A percentile compares a stretch with the other conserved stretches of the same genome.
Evolutionary conservation across 35 echinoderm and acorn worm species (phyloP).

Genomic region (Heliocidaris erythrogramma): DNA sequence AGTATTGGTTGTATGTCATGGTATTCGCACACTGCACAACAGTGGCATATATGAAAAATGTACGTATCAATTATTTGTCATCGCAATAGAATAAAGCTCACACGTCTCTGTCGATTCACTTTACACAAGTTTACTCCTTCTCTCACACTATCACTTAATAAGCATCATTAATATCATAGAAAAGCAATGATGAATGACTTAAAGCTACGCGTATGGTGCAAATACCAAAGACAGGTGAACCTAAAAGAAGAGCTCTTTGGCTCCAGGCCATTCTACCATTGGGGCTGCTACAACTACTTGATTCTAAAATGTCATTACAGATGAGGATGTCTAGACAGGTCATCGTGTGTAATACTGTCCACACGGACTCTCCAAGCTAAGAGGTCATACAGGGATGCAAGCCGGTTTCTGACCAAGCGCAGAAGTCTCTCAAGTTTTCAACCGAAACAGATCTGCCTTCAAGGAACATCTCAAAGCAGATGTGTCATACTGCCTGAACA

Average conservation of each 20-base stretch:
- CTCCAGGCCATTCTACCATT: background rate
- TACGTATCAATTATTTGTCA: slow-evolving; percentile 7
- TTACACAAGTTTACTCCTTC: background rate
- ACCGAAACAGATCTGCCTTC: background rate
- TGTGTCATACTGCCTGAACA: background rate
- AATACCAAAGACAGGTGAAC: background rate
- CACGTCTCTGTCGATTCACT: background rate
- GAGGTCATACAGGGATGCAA: background rate
- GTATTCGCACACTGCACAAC: background rate
- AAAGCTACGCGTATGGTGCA: background rate
- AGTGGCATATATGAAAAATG: background rate
- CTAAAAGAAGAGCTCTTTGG: background rate
- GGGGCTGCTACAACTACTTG: background rate
- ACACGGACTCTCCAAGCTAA: background rate
- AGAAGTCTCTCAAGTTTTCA: background rate
- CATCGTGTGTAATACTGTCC: background rate
- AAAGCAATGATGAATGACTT: background rate
- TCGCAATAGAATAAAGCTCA: slow-evolving; percentile 6
- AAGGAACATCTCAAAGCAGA: no score
- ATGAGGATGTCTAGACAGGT: background rate
- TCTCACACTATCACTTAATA: background rate
- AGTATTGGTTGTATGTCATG: background rate
- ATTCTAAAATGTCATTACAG: background rate
- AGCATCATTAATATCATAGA: background rate
- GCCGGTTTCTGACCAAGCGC: background rate